A percentile compares a stretch with the other conserved stretches of the same genome.
Evolutionary conservation across 2,797 vertebrate genomes (phyloP).

Genomic region (Hyperoplus immaculatus): DNA sequence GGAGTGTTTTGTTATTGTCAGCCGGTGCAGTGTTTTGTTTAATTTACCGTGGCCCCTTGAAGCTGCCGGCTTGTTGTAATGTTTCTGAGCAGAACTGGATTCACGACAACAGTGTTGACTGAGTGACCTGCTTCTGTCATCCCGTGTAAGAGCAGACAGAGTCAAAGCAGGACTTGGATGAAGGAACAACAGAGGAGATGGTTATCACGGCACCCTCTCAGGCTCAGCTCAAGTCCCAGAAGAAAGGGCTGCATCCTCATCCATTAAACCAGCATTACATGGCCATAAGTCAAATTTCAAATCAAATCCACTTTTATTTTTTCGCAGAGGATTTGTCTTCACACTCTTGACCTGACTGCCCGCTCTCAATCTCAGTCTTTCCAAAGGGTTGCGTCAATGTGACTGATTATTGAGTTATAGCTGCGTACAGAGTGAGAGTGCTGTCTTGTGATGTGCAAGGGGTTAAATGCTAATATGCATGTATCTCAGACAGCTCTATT

Average conservation of each 20-base stretch:
- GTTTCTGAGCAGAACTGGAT: constrained; percentile 53
- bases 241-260: constrained; percentile 53
- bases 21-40: constrained; percentile 28
- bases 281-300: constrained; percentile 49
- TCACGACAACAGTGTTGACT: constrained; percentile 59
- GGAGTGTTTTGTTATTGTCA: constrained; percentile 44
- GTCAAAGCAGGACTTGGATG: constrained; percentile 52
- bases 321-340: constrained; percentile 62
- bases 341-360: constrained; percentile 38
- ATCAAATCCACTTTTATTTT: constrained; percentile 54
- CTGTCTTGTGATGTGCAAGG: constrained; percentile 48
- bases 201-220: constrained; percentile 56
- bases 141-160: constrained; percentile 52
- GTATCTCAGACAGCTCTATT: constrained; percentile 56
- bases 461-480: constrained; percentile 74
- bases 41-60: constrained; percentile 31
- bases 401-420: constrained; percentile 73
- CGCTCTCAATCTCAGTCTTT: constrained; percentile 48
- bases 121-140: constrained; percentile 81
- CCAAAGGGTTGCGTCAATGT: constrained; percentile 56
- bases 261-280: constrained; percentile 67
- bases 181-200: constrained; percentile 49
- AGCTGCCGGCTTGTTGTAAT: constrained; percentile 44
- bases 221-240: constrained; percentile 52
- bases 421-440: constrained; percentile 64